Percentiles rank a stretch among this genome's conserved stretches.
Conservation (phyloP, 1,140 invertebrate species). For the Reticulitermes speratus region DNA sequence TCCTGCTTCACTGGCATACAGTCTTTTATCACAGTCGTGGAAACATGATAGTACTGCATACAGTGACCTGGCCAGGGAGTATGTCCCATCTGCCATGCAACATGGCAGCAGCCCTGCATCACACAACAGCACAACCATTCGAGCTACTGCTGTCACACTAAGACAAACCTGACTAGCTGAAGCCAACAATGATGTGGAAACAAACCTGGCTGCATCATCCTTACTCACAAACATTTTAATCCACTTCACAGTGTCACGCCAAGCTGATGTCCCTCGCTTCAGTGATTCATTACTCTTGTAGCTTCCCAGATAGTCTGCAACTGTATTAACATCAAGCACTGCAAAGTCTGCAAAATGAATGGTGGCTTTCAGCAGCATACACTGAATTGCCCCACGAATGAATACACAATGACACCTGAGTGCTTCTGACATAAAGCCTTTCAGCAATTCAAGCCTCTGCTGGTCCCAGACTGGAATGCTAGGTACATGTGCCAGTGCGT, state of each 20-base stretch:
- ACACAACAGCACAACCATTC: constrained; percentile 29
- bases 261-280: constrained; percentile 33
- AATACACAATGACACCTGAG: constrained; percentile 38
- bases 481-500: constrained; percentile 36
- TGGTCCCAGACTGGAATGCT: constrained; percentile 27
- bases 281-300: constrained; percentile 38
- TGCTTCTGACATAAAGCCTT: constrained; percentile 37
- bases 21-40: constrained; percentile 17
- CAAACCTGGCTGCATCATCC: constrained; percentile 16
- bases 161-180: not conserved
- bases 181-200: not conserved
- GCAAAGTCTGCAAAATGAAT: constrained; percentile 33
- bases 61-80: not conserved
- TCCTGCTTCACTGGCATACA: not conserved
- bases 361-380: constrained; percentile 35
- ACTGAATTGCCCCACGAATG: constrained; percentile 41
- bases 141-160: not conserved
- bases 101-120: constrained; percentile 24
- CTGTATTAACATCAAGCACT: not conserved
- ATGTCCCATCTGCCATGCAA: not conserved
- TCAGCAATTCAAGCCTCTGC: constrained; percentile 30
- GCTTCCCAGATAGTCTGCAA: constrained; percentile 33
- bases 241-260: constrained; percentile 35
- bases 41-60: not conserved
- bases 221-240: constrained; percentile 32